phyloP scores from a whole-genome alignment of 2,888 invertebrate genomes.

The Ptychoptera contaminata region DNA sequence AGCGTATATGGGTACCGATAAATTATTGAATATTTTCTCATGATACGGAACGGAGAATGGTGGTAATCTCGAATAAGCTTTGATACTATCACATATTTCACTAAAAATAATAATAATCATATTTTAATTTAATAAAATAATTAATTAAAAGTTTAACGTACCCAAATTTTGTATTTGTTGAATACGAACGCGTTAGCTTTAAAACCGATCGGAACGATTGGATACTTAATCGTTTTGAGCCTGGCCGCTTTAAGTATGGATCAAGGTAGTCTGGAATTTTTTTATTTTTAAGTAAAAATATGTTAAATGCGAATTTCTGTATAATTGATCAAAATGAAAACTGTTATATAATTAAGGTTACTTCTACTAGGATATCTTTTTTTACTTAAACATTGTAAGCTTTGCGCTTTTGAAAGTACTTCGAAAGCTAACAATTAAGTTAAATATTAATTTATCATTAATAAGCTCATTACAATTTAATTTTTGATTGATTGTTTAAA shows the following conservation, averaged over 20 bases:
- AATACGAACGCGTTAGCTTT: constrained; percentile 61
- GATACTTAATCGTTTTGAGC: constrained; percentile 37
- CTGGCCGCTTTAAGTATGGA: constrained; percentile 42
- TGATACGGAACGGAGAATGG: constrained; percentile 71
- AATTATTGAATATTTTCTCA: constrained; percentile 52
- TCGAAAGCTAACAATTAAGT: no score
- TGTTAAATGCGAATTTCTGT: no score
- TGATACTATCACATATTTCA: constrained; percentile 51
- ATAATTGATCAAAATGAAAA: no score
- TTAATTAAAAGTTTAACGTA: constrained; percentile 32
- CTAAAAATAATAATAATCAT: constrained; percentile 29
- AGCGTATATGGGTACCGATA: constrained; percentile 64
- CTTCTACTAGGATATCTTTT: no score
- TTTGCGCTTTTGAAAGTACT: no score
- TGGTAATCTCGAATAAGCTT: constrained; percentile 48
- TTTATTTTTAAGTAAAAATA: no score
- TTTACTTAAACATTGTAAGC: no score
- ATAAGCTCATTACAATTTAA: no score
- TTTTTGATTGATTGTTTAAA: no score
- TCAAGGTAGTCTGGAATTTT: constrained; percentile 47
- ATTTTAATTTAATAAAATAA: background rate
- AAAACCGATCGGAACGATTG: constrained; percentile 65
- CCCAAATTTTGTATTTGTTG: constrained; percentile 57
- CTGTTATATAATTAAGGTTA: no score
- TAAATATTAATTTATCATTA: no score